A percentile compares a stretch with the other conserved stretches of the same genome.
Evolutionary conservation across 1,140 invertebrate genomes (phyloP).

Genomic region (Euura lappo): DNA sequence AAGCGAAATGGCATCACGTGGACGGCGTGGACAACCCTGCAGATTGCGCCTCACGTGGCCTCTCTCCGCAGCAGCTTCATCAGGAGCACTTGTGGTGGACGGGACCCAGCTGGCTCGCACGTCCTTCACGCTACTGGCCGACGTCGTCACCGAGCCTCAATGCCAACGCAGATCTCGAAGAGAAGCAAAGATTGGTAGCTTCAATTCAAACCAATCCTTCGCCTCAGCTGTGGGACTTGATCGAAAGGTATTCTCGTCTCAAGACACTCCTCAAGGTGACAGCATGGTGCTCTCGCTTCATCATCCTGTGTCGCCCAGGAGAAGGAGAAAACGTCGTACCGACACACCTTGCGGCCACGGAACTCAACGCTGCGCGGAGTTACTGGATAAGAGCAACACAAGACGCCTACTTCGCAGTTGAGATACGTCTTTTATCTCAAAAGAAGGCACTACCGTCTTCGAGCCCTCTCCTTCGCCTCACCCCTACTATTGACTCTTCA

Average conservation of each 20-base stretch:
- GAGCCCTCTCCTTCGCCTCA: background rate
- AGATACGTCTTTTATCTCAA: background rate
- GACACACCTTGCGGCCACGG: background rate
- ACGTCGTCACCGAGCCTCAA: slow-evolving; percentile 4
- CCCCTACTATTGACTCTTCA: slow-evolving; percentile 19
- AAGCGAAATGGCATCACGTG: slow-evolving; percentile 1
- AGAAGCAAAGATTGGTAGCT: too few relatives aligned
- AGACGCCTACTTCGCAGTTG: too few relatives aligned
- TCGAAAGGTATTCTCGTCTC: too few relatives aligned
- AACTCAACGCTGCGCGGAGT: background rate
- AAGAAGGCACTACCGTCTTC: background rate
- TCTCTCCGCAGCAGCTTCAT: slow-evolving; percentile 15
- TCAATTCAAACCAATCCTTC: background rate
- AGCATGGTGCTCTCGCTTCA: background rate
- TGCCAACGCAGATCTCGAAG: too few relatives aligned
- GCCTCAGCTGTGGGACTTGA: background rate
- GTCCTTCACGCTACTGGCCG: too few relatives aligned
- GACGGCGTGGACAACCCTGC: slow-evolving; percentile 37
- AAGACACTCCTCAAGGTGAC: background rate
- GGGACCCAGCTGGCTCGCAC: slow-evolving; percentile 11
- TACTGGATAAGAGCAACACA: background rate
- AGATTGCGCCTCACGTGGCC: slow-evolving; percentile 36
- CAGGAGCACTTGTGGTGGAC: slow-evolving; percentile 21
- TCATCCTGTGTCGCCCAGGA: background rate
- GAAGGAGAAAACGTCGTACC: background rate